A percentile compares a stretch with the other conserved stretches of the same genome.
Conservation (phyloP, 2,113 vertebrate species). For the Saguinus imperator region DNA sequence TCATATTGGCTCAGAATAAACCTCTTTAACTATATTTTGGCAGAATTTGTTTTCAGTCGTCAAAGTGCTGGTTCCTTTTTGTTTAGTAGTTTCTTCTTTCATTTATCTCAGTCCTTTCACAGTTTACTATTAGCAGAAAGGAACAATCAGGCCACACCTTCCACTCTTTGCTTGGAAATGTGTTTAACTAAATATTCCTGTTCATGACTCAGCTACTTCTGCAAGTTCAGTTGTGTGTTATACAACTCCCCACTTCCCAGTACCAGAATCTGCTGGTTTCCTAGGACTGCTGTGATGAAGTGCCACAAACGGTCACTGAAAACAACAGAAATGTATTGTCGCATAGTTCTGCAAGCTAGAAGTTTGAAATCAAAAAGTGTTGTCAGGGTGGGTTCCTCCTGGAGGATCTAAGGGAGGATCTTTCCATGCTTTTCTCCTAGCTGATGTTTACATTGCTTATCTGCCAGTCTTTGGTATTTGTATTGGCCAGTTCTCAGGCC, state of each 20-base stretch:
- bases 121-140: not conserved
- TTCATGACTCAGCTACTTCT: not conserved
- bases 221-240: not conserved
- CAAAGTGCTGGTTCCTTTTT: not conserved
- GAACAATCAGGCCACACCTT: not conserved
- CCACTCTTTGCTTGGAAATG: not conserved
- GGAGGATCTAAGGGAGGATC: not conserved
- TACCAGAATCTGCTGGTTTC: not conserved
- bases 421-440: not conserved
- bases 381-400: not conserved
- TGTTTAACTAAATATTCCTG: not conserved
- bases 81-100: not conserved
- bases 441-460: not conserved
- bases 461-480: not conserved
- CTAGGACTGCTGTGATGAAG: not conserved
- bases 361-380: not conserved
- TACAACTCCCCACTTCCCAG: not conserved
- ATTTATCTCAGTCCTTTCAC: not conserved
- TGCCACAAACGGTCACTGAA: not conserved
- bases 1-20: too few species aligned
- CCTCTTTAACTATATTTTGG: too few species aligned
- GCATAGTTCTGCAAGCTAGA: not conserved
- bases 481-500: too few species aligned
- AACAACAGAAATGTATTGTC: not conserved
- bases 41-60: too few species aligned